Percentiles rank a stretch among this genome's conserved stretches.
These are phyloP conservation scores for Plemyria rubiginata DNA, from an alignment of 2,888 invertebrate species.

Conservation along the genomic window DNA sequence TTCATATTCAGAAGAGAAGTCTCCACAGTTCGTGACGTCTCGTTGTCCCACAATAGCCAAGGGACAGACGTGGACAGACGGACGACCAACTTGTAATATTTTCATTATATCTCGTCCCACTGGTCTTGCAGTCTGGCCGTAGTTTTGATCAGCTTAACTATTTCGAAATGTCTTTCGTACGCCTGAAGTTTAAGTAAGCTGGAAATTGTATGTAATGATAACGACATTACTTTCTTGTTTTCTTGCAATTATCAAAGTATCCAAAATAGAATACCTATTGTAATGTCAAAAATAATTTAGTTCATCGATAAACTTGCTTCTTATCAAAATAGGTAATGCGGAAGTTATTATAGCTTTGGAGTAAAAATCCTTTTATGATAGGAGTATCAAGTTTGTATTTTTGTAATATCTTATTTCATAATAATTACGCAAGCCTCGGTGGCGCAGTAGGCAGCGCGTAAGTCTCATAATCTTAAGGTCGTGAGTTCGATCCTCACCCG, in stretches of 20 bases:
- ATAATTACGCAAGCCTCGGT: constrained; percentile 85
- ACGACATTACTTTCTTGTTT: too few relatives aligned
- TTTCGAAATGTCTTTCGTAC: constrained; percentile 10
- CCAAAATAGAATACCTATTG: too few relatives aligned
- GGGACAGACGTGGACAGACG: constrained; percentile 57
- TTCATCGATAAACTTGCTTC: too few relatives aligned
- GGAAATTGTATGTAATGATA: too few relatives aligned
- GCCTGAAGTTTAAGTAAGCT: too few relatives aligned
- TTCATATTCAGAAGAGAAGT: constrained; percentile 8
- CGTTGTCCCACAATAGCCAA: constrained; percentile 50
- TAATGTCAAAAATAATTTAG: too few relatives aligned
- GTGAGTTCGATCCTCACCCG: constrained; percentile 98
- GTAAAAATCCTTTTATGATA: too few relatives aligned
- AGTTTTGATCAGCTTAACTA: constrained; percentile 34
- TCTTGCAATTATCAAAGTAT: too few relatives aligned
- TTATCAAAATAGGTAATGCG: too few relatives aligned
- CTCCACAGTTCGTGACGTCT: constrained; percentile 33
- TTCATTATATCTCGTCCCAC: constrained; percentile 58
- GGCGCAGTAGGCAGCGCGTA: constrained; percentile 96
- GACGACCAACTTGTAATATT: constrained; percentile 59
- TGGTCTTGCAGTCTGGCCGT: constrained; percentile 31
- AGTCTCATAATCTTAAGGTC: constrained; percentile 97
- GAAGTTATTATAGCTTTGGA: too few relatives aligned
- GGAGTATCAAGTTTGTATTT: neutral
- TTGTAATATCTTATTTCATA: constrained; percentile 6